Percentiles rank a stretch among this genome's conserved stretches.
Evolutionary conservation across 2,113 vertebrate species (phyloP).

Genomic region (Leptobrachium ailaonicum): DNA sequence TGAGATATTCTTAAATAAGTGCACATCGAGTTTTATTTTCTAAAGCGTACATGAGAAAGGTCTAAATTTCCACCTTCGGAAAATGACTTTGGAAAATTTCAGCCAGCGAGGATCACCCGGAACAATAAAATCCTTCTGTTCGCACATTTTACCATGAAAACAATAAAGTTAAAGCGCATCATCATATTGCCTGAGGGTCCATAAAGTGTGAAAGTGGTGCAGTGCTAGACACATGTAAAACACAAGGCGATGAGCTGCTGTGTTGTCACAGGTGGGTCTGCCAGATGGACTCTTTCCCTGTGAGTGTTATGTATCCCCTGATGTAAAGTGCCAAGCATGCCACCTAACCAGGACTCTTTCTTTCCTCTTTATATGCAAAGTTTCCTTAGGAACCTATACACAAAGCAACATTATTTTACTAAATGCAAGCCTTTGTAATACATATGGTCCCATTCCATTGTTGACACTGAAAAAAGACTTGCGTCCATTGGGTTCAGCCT

Average conservation of each 20-base stretch:
- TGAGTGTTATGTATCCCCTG: not conserved
- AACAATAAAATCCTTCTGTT: no score
- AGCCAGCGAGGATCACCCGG: not conserved
- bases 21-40: not conserved
- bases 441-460: no score
- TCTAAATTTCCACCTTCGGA: no score
- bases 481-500: no score
- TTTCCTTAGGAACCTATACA: no score
- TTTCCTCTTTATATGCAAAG: no score
- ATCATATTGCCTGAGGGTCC: not conserved
- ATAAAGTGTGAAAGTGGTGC: constrained; percentile 26
- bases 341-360: not conserved
- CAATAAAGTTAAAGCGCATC: not conserved
- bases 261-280: constrained; percentile 35
- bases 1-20: not conserved
- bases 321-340: not conserved
- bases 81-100: no score
- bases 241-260: not conserved
- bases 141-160: not conserved
- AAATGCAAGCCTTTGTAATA: no score
- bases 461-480: no score
- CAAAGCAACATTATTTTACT: no score
- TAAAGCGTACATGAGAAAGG: no score
- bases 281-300: constrained; percentile 19
- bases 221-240: constrained; percentile 7